Percentiles rank a stretch among this genome's conserved stretches.
These are phyloP conservation scores for Dione vanillae DNA, from an alignment of 2,888 invertebrate genomes.

Conservation along the genomic window DNA sequence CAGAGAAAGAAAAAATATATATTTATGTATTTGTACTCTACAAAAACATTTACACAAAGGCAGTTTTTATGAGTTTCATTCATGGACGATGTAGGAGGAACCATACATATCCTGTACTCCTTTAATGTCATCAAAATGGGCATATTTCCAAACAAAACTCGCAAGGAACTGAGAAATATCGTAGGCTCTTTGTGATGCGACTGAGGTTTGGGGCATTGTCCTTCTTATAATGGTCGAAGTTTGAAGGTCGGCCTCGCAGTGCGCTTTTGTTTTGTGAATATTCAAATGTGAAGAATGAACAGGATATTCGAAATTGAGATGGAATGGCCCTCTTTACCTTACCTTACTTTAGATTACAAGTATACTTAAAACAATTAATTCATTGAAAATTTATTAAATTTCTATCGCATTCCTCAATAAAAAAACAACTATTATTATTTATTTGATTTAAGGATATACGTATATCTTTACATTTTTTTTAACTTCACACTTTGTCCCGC, in stretches of 20 bases:
- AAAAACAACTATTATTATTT: too few relatives aligned
- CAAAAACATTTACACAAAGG: too few relatives aligned
- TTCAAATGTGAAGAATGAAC: constrained; percentile 14
- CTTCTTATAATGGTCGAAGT: constrained; percentile 28
- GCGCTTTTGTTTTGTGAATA: constrained; percentile 7
- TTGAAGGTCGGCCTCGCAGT: constrained; percentile 23
- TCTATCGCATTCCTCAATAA: too few relatives aligned
- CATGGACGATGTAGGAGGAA: background rate
- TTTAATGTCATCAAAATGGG: constrained; percentile 28
- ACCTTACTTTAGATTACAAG: background rate
- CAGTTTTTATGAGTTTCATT: background rate
- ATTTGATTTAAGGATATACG: too few relatives aligned
- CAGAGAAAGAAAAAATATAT: too few relatives aligned
- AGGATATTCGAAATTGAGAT: constrained; percentile 15
- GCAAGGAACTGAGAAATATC: constrained; percentile 18
- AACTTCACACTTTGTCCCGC: too few relatives aligned
- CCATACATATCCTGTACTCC: constrained; percentile 14
- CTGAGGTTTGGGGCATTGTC: constrained; percentile 19
- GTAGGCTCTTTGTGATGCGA: constrained; percentile 12
- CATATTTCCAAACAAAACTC: constrained; percentile 33
- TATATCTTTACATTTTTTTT: too few relatives aligned
- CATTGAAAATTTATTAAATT: too few relatives aligned
- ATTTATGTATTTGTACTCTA: too few relatives aligned
- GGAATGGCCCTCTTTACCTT: background rate
- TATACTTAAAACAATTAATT: too few relatives aligned